Percentiles rank a stretch among this genome's conserved stretches.
Conservation (phyloP, 2,797 vertebrate genomes). For the Miichthys miiuy region DNA sequence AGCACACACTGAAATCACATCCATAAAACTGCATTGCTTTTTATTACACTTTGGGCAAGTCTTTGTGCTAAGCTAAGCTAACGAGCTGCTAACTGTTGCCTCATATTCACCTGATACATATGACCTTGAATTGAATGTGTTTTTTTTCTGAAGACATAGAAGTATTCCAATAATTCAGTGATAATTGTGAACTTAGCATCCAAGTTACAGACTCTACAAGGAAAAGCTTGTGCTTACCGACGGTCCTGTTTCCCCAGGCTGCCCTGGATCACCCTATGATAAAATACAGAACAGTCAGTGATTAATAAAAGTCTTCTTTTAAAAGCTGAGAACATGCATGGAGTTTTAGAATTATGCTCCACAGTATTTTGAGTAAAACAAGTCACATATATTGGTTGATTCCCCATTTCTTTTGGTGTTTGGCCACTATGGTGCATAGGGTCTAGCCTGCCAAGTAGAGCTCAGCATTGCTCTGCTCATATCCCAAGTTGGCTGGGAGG, state of each 20-base stretch:
- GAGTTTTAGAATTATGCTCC: slow-evolving; percentile 26
- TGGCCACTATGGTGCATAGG: slow-evolving; percentile 3
- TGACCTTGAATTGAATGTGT: background rate
- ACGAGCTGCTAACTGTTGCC: background rate
- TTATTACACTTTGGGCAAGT: too few species aligned
- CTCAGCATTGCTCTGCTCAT: slow-evolving; percentile 47
- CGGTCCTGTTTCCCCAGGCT: slow-evolving; percentile 90
- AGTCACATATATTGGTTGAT: slow-evolving; percentile 19
- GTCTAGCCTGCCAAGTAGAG: slow-evolving; percentile 33
- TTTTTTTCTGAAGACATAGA: background rate
- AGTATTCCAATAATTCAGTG: background rate
- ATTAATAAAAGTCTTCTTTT: slow-evolving; percentile 23
- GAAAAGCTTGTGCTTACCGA: slow-evolving; percentile 82
- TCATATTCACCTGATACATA: background rate
- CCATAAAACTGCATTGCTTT: too few species aligned
- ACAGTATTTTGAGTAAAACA: background rate
- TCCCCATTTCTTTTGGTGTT: slow-evolving; percentile 14
- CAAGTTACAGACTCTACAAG: background rate
- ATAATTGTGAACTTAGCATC: too few species aligned
- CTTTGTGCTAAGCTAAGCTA: background rate
- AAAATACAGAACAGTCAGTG: slow-evolving; percentile 46
- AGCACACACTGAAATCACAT: too few species aligned
- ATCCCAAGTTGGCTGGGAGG: slow-evolving; percentile 36
- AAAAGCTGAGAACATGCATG: slow-evolving; percentile 17
- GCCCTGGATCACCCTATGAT: slow-evolving; percentile 92